Percentiles rank a stretch among this genome's conserved stretches.
phyloP scores from a whole-genome alignment of 2,113 vertebrate genomes.

The Ondatra zibethicus region DNA sequence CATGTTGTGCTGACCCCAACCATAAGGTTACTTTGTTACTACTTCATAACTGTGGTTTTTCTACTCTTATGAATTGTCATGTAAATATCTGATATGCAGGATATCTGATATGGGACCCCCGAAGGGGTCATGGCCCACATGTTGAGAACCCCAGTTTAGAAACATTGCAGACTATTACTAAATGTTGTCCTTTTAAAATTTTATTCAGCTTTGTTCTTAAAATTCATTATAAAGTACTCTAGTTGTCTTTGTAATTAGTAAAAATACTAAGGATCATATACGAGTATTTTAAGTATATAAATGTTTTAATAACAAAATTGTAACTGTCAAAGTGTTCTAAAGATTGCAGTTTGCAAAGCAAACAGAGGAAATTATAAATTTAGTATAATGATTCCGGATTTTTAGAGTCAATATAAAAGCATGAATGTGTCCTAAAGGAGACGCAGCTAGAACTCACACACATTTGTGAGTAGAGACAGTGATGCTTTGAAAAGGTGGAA shows the following conservation, averaged over 20 bases:
- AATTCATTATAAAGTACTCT: conserved; percentile 38
- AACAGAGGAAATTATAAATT: background rate
- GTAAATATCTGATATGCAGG: background rate
- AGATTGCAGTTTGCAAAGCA: conserved; percentile 5
- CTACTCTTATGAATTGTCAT: background rate
- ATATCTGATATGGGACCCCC: background rate
- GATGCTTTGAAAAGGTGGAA: background rate
- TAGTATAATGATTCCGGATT: background rate
- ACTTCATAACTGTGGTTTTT: background rate
- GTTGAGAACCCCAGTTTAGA: background rate
- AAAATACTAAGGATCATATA: conserved; percentile 8
- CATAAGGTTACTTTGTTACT: background rate
- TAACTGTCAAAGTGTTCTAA: conserved; percentile 29
- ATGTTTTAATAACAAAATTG: background rate
- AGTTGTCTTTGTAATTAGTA: conserved; percentile 35
- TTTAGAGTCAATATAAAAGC: background rate
- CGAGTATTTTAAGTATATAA: background rate
- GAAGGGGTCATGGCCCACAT: background rate
- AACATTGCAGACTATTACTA: background rate
- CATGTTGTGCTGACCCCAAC: background rate
- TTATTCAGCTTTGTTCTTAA: conserved; percentile 46
- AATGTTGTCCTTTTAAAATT: background rate
- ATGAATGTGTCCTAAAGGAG: background rate
- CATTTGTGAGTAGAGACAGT: background rate
- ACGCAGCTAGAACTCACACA: background rate